Conservation (phyloP, 2,797 vertebrate species). For the Odontamblyopus lacepedii region DNA sequence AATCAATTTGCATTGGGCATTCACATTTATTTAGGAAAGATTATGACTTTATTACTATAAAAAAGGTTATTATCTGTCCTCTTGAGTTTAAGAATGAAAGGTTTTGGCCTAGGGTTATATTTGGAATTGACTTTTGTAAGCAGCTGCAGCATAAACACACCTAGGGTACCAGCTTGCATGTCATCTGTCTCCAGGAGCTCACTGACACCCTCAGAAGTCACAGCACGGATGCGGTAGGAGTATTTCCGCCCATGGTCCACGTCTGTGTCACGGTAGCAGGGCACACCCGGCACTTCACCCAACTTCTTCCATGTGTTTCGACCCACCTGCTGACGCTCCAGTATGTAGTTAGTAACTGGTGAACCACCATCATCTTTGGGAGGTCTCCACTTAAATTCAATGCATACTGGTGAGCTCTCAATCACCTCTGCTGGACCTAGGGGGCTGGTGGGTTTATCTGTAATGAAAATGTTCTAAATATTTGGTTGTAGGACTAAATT, state of each 20-base stretch:
- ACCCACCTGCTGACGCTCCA: constrained; percentile 84
- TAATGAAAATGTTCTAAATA: constrained; percentile 19
- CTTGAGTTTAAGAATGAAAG: too few species aligned
- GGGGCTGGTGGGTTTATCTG: constrained; percentile 87
- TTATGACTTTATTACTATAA: too few species aligned
- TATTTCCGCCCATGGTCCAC: constrained; percentile 84
- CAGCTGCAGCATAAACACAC: constrained; percentile 53
- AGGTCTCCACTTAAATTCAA: constrained; percentile 84
- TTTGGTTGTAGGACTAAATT: not conserved
- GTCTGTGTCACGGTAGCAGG: constrained; percentile 72
- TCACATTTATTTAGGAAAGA: too few species aligned
- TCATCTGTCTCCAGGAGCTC: constrained; percentile 83
- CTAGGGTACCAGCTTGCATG: constrained; percentile 81
- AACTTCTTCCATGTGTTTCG: constrained; percentile 83
- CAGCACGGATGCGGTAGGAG: constrained; percentile 82
- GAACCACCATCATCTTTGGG: constrained; percentile 86
- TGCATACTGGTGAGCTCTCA: constrained; percentile 65
- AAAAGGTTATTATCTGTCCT: too few species aligned
- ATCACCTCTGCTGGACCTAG: constrained; percentile 82
- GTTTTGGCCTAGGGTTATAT: too few species aligned
- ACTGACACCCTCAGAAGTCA: constrained; percentile 81
- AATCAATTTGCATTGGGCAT: too few species aligned
- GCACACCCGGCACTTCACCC: constrained; percentile 71
- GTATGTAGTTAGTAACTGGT: constrained; percentile 75
- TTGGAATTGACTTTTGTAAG: too few species aligned